Evolutionary conservation across 2,113 vertebrate species (phyloP), one percentile per base, ranked within the genome.

Genomic region (Dunckerocampus dactyliophorus): DNA sequence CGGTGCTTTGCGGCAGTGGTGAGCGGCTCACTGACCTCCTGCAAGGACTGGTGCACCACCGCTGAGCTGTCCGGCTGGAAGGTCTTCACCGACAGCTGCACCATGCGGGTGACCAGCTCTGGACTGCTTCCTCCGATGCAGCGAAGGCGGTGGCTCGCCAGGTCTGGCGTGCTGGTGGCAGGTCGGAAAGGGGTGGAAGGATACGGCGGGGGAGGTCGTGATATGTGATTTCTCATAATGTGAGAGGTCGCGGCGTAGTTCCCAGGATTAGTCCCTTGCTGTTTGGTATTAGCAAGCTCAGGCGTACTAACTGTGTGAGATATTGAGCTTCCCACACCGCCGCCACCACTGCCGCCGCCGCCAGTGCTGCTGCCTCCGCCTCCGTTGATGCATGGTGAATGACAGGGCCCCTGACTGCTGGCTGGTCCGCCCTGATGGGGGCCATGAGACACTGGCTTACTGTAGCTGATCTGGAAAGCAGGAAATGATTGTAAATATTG

Each of bases 271-370:
- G 64, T 47, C 21, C 89, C 88, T 66, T 93, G 94, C 34, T 93
- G 88, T 77, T 94, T 93, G 82, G 92, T 90, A 70, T 97, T 95
- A 21, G 95, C 94, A 82, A 98, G 81, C 46, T 97, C 95, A 0
- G 96, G 96, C 0, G 96, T 98, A 87, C 96, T 98, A 74, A 98
- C 95, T 0, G 96, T 98, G 83, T 99, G 96, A 0, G 94, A 97
- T 81, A 98, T 98, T 72, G 94, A 92, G 8, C 86, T 94, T 19
- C 91, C 89, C 1, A 88, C 90, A 0, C 88, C 84, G 15, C 69
- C 74, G 82, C 64, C 74, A 2, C 37, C 80, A 8, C 31, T 8
- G 0, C 88, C 84, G 15, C 69, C 74, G 83, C 63, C 74, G 2
- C 37, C 80, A 34, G 31, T 34, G 31, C 31, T 34, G 65, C 20